Base-by-base conservation (phyloP, 2,888 invertebrate species). In the Zhuqinia jingwanae region DNA sequence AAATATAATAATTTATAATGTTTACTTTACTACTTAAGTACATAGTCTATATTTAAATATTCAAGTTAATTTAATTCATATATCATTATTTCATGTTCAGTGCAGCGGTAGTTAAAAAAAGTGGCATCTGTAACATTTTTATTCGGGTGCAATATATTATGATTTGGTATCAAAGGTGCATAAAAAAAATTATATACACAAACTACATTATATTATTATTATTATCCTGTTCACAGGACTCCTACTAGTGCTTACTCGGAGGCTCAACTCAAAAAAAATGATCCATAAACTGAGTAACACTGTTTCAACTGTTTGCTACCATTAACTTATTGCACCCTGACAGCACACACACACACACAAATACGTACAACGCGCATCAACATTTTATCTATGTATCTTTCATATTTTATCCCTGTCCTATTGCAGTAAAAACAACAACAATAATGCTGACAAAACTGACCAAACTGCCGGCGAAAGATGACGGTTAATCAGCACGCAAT, bases 401-500 rank as follows among this genome's bases (percentile, higher is more conserved):
- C 5, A 22, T 25, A 22, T 65, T 65, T 30, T 5, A 17, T n/a
- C 30, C 13, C 50, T 15, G 25, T n/a, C 13, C n/a, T n/a, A n/a
- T n/a, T n/a, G n/a, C n/a, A n/a, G n/a, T n/a, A n/a, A n/a, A n/a
- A 65, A 65, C 36, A 63, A 63, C 15, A 56, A 65, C 10, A 36
- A 68, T 42, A 68, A 36, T 36, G 17, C 36, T 60, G 45, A 63
- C 47, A 77, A 84, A 84, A 84, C 84, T 84, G 84, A 84, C 84
- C 84, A 84, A 84, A 84, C 84, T 84, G 84, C 84, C 84, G 84
- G 84, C 78, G 68, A 84, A 70, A 70, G 78, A 77, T 84, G 84
- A 84, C 77, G 77, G 84, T 78, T 84, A 84, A 84, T 84, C 84
- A 84, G 77, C 84, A 84, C 84, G 84, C 84, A 84, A 84, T 84